Evolutionary conservation across 1,140 invertebrate genomes (phyloP).

Genomic region (Drosophila ercepeae): DNA sequence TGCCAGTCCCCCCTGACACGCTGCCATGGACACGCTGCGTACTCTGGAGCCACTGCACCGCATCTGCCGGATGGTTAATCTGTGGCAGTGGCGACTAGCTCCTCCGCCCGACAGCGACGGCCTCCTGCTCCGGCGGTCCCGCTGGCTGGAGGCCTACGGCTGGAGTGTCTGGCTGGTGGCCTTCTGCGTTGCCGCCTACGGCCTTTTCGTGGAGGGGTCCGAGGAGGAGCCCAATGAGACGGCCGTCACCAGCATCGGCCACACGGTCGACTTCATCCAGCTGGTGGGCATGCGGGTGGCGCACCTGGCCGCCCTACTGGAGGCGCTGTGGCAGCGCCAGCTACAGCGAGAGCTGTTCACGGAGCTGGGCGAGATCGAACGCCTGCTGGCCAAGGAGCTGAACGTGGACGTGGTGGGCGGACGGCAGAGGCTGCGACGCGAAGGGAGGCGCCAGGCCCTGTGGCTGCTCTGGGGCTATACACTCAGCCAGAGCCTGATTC

Average conservation of each 20-base stretch:
- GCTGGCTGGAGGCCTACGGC: constrained; percentile 62
- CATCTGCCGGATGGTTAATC: constrained; percentile 48
- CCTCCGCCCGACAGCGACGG: constrained; percentile 9
- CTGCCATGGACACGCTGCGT: constrained; percentile 69
- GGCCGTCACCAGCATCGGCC: constrained; percentile 51
- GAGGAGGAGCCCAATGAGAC: constrained; percentile 5
- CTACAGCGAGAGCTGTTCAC: constrained; percentile 40
- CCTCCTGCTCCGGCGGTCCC: constrained; percentile 31
- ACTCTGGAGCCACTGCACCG: constrained; percentile 48
- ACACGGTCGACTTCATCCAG: constrained; percentile 77
- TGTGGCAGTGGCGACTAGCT: constrained; percentile 54
- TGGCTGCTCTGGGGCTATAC: constrained; percentile 59
- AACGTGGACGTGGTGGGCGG: constrained; percentile 47
- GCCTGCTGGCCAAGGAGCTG: constrained; percentile 46
- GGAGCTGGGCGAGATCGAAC: constrained; percentile 65
- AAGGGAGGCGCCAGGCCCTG: constrained; percentile 17
- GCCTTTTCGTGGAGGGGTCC: constrained; percentile 41
- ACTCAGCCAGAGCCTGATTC: constrained; percentile 56
- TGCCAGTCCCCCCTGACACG: not conserved
- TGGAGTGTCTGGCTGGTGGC: constrained; percentile 37
- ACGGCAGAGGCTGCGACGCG: constrained; percentile 19
- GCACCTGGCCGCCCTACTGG: constrained; percentile 56
- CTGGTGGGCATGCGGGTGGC: constrained; percentile 74
- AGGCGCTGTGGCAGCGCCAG: constrained; percentile 53
- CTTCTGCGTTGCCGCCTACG: constrained; percentile 41